A percentile compares a stretch with the other conserved stretches of the same genome.
These are phyloP conservation scores for Pterois miles DNA, from an alignment of 2,797 vertebrate genomes.

Conservation along the genomic window DNA sequence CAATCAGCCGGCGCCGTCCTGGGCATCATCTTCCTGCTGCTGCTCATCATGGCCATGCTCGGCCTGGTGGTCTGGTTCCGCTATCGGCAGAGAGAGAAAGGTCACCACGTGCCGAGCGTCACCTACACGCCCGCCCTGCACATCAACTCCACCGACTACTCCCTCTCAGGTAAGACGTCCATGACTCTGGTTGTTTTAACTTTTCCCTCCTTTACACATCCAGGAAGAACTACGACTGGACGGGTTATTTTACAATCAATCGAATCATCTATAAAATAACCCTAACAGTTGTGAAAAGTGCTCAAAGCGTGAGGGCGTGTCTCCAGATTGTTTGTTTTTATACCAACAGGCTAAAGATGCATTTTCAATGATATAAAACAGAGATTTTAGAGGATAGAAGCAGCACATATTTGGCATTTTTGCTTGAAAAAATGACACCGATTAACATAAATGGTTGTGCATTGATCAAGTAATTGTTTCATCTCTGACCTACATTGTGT, in stretches of 20 bases:
- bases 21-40: conserved; percentile 92
- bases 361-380: background rate
- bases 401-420: background rate
- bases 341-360: background rate
- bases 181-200: accelerated
- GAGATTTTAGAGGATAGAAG: background rate
- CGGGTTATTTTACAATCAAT: background rate
- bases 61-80: conserved; percentile 94
- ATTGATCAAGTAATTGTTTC: background rate
- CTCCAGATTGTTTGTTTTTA: background rate
- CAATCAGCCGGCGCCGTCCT: conserved; percentile 94
- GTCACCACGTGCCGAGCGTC: conserved; percentile 92
- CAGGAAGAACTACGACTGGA: background rate
- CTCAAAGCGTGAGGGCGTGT: background rate
- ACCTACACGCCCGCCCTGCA: conserved; percentile 95
- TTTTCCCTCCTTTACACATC: too few species aligned
- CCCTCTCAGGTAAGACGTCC: conserved; percentile 89
- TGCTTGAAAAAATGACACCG: background rate
- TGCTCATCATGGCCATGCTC: conserved; percentile 93
- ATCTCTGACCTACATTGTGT: background rate
- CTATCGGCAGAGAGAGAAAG: conserved; percentile 92
- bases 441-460: too few species aligned
- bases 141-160: conserved; percentile 93
- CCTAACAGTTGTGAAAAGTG: background rate
- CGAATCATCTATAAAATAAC: background rate